A percentile compares a stretch with the other conserved stretches of the same genome.
Conservation (phyloP, 2,888 invertebrate genomes). For the Coleophora deauratella region DNA sequence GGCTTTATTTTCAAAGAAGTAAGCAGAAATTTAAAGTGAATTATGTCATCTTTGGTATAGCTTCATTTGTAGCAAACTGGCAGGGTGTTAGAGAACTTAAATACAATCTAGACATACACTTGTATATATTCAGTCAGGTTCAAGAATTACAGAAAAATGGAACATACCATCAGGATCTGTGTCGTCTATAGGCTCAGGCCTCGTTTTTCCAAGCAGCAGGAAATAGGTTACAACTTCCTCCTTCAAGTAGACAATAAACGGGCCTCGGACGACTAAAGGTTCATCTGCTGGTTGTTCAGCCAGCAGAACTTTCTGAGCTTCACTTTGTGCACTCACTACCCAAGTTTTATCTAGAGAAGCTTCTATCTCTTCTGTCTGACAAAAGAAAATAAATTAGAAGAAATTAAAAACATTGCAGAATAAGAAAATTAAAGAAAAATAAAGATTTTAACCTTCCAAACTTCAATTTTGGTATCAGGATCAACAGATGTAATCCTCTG, state of each 20-base stretch:
- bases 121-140: too few species aligned
- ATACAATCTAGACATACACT: too few species aligned
- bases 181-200: conserved; percentile 52
- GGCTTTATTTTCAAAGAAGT: too few species aligned
- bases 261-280: conserved; percentile 89
- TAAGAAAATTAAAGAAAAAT: conserved; percentile 1
- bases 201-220: conserved; percentile 79
- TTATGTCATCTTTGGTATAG: too few species aligned
- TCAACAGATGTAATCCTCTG: conserved; percentile 89
- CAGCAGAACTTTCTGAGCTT: conserved; percentile 81
- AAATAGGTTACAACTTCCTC: conserved; percentile 88
- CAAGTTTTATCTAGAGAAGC: conserved; percentile 91
- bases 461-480: conserved; percentile 76
- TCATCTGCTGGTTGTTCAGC: conserved; percentile 70
- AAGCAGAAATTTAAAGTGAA: too few species aligned
- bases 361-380: conserved; percentile 79
- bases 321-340: conserved; percentile 92
- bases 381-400: conserved; percentile 23
- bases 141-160: too few species aligned
- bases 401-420: too few species aligned
- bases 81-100: too few species aligned
- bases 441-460: conserved; percentile 72
- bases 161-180: conserved; percentile 78
- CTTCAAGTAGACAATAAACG: conserved; percentile 85
- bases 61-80: too few species aligned